Conservation (phyloP, 2,113 vertebrate genomes). For the Eira barbara region DNA sequence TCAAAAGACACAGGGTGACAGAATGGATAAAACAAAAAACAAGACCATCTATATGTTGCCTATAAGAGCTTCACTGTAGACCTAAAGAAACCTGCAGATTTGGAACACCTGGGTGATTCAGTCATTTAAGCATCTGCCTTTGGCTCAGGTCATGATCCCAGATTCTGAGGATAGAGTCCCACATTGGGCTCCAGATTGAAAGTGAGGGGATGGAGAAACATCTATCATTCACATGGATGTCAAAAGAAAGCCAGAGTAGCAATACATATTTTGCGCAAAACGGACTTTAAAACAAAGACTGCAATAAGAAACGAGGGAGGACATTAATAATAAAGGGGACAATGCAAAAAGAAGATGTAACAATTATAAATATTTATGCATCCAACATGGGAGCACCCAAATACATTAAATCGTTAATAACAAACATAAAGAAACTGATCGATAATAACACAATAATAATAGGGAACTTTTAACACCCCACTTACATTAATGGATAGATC, state of each 20-base stretch:
- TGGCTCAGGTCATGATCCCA: too few species aligned
- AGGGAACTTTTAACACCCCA: background rate
- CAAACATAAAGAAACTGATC: background rate
- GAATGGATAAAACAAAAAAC: background rate
- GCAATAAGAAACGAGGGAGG: background rate
- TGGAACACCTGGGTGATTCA: too few species aligned
- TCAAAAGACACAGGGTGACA: background rate
- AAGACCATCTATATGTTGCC: background rate
- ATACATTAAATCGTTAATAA: background rate
- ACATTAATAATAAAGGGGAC: background rate
- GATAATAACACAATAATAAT: background rate
- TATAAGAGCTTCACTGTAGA: background rate
- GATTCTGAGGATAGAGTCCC: too few species aligned
- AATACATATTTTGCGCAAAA: background rate
- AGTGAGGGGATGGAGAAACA: background rate
- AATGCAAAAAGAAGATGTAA: background rate
- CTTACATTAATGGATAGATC: background rate
- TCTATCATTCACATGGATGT: background rate
- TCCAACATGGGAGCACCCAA: background rate
- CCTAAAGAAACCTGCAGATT: background rate
- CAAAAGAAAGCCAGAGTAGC: background rate
- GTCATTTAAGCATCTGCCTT: too few species aligned
- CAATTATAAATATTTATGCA: background rate
- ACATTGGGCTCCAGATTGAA: background rate
- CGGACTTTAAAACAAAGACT: background rate